A percentile compares a stretch with the other conserved stretches of the same genome.
Evolutionary conservation across 2,113 vertebrate genomes (phyloP).

Genomic region (Panurus biarmicus): DNA sequence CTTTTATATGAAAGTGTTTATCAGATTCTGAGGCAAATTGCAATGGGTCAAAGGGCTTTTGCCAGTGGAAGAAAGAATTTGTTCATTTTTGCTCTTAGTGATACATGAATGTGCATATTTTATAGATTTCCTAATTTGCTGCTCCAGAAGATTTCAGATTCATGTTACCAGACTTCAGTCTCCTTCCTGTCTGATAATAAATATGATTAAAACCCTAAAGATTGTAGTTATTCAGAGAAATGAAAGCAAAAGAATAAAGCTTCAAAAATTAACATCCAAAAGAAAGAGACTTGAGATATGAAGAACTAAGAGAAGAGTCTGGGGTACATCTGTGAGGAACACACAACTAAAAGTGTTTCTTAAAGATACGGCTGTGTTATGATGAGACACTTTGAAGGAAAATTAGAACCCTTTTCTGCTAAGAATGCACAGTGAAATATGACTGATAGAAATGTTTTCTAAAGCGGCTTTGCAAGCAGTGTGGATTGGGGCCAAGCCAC

Average conservation of each 20-base stretch:
- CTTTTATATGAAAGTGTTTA: neutral
- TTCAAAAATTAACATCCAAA: neutral
- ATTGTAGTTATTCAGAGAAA: neutral
- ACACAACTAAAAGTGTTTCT: neutral
- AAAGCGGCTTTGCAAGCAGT: neutral
- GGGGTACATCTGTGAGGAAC: neutral
- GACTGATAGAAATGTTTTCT: neutral
- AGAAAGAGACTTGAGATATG: neutral
- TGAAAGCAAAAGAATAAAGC: neutral
- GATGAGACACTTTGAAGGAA: neutral
- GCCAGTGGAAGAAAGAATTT: neutral
- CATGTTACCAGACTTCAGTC: neutral
- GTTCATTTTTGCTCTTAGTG: neutral
- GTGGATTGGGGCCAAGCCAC: slow-evolving; percentile 7
- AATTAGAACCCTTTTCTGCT: neutral
- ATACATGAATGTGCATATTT: neutral
- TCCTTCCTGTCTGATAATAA: neutral
- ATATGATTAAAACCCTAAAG: neutral
- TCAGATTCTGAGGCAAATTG: neutral
- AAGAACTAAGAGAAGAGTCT: neutral
- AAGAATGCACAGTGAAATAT: neutral
- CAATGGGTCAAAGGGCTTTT: neutral
- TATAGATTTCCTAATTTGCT: neutral
- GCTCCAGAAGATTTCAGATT: neutral
- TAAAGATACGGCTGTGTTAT: neutral